These are phyloP conservation scores for Epistrophella euchroma DNA, from an alignment of 2,888 invertebrate species.

Conservation along the genomic window DNA sequence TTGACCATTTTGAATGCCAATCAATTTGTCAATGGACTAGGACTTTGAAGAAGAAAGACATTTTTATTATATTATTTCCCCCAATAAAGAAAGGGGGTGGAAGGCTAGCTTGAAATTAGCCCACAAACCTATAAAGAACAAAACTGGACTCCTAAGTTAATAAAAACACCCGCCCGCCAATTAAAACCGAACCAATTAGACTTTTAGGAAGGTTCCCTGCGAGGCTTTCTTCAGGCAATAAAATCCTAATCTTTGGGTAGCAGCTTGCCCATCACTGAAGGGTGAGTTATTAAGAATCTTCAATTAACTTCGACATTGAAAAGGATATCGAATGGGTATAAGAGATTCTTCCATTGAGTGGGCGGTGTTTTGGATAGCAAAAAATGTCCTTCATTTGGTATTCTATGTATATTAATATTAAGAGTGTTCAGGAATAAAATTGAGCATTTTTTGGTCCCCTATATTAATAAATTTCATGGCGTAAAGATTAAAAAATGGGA, in stretches of 20 bases:
- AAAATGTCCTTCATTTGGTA: slow-evolving; percentile 2
- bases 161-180: not conserved
- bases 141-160: not conserved
- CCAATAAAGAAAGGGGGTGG: not conserved
- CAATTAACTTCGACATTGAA: slow-evolving; percentile 38
- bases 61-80: not conserved
- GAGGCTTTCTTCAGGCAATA: not conserved
- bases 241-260: slow-evolving; percentile 15
- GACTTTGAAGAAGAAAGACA: slow-evolving; percentile 1
- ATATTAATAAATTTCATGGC: not conserved
- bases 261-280: slow-evolving; percentile 10
- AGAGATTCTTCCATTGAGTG: not conserved
- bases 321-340: not conserved
- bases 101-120: not conserved
- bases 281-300: slow-evolving; percentile 31
- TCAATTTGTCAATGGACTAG: slow-evolving; percentile 38
- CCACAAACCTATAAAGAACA: not conserved
- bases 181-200: slow-evolving; percentile 28
- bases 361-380: slow-evolving; percentile 5
- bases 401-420: slow-evolving; percentile 23
- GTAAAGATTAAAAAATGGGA: not conserved
- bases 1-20: slow-evolving; percentile 30
- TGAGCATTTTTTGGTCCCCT: slow-evolving; percentile 25
- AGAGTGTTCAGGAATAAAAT: slow-evolving; percentile 5
- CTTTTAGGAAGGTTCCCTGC: not conserved